Base-by-base conservation (phyloP, 35 echinoderm and acorn worm genomes). In the Eucidaris tribuloides region DNA sequence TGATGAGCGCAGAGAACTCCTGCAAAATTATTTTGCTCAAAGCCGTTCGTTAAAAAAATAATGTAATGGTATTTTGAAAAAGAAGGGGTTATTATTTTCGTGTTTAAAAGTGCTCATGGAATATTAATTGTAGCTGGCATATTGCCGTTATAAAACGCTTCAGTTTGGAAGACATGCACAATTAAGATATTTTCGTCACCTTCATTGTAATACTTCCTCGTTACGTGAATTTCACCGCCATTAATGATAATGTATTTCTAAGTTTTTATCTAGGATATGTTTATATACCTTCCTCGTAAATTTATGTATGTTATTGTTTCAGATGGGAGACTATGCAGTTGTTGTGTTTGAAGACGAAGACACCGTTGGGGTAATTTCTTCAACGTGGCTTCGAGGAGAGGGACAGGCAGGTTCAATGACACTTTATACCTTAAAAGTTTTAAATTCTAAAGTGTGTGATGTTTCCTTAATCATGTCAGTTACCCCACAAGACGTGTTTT, bases 251-350 rank as follows among this genome's bases (percentile, higher is more conserved):
- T 34, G 11, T 77, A 38, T 39, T 77, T 77, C 40, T 39, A n/a
- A 14, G 30, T 41, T 34, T n/a, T n/a, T n/a, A n/a, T n/a, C n/a
- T n/a, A n/a, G n/a, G n/a, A n/a, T n/a, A n/a, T n/a, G n/a, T n/a
- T n/a, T n/a, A n/a, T n/a, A n/a, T n/a, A n/a, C n/a, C n/a, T n/a
- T n/a, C n/a, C n/a, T n/a, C n/a, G n/a, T n/a, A n/a, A n/a, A n/a
- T n/a, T n/a, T n/a, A n/a, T n/a, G n/a, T n/a, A n/a, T n/a, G n/a
- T n/a, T n/a, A n/a, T n/a, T n/a, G n/a, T n/a, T n/a, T n/a, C 79
- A 81, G 79, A 81, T 81, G 79, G 33, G 50, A 32, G 79, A 81
- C 3, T 81, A 81, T 39, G 79, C 79, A 57, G 48, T 57, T 56
- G 79, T 81, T 58, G 46, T 60, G 7, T 81, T 81, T 59, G 6